Conservation (phyloP, 2,113 vertebrate genomes). For the Ochotona curzoniae region DNA sequence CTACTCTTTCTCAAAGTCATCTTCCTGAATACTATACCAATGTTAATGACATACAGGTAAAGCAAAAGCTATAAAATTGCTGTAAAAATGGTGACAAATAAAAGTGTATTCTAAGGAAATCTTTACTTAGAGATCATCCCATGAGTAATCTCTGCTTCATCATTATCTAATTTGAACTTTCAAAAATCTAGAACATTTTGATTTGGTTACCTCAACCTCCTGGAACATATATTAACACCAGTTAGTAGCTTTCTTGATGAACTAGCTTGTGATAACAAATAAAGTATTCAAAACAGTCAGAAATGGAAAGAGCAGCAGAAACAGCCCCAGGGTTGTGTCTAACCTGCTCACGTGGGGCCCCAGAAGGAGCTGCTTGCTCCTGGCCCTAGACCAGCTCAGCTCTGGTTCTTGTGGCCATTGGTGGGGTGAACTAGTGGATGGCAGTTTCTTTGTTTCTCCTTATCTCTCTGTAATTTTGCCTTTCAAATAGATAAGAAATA, state of each 20-base stretch:
- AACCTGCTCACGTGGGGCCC: no score
- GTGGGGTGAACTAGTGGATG: no score
- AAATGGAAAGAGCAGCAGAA: background rate
- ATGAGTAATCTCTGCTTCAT: background rate
- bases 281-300: background rate
- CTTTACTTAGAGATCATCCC: background rate
- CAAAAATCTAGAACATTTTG: slow-evolving; percentile 7
- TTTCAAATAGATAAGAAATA: no score
- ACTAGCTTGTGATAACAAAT: background rate
- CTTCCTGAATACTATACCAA: background rate
- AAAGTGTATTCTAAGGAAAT: background rate
- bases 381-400: no score
- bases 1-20: background rate
- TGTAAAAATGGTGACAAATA: slow-evolving; percentile 41
- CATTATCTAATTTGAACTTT: background rate
- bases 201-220: background rate
- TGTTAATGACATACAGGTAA: background rate
- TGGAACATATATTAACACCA: background rate
- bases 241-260: background rate
- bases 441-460: no score
- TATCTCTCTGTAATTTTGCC: no score
- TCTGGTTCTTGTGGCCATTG: no score
- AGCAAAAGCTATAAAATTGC: slow-evolving; percentile 27
- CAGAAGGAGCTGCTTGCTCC: no score
- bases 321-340: no score